Base-by-base conservation (phyloP, 2,797 vertebrate genomes). In the Muscicapa striata region DNA sequence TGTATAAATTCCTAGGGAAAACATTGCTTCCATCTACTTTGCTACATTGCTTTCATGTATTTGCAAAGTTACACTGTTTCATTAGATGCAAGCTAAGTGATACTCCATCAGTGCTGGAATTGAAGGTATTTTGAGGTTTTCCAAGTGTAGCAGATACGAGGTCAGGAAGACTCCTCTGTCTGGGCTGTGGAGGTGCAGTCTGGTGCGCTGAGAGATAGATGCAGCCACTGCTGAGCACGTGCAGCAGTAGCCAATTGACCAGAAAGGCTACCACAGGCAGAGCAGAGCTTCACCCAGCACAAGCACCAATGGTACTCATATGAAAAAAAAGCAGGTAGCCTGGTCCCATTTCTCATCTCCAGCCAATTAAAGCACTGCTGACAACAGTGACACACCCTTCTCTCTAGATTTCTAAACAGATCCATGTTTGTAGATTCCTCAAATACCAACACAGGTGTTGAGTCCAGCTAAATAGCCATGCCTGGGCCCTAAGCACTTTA, bases 241-340 rank as follows among this genome's bases (percentile, higher is more conserved):
- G 1, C 48, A 62, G n/a, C 51, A 17, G 9, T 45, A 45, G 51
- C 23, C 32, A 70, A 1, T 34, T 89, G 81, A 20, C n/a, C 57
- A 40, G 41, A 45, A 83, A 52, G 51, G 38, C 38, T 66, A 5
- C 55, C 38, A 5, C 52, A 30, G 78, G 38, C 34, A 51, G 38
- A 87, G 54, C 32, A 61, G 38, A 52, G 41, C 73, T 58, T 40
- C 34, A 59, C 51, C 45, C 15, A 12, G 14, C 1, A 0, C 49
- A 34, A 38, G 6, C 34, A 51, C 32, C 22, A 36, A 1, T 1
- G 2, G 10, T 0, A 0, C 13, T 85, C 12, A 3, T 24, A 18
- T 7, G 11, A 75, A 19, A 66, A 34, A 46, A 62, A 75, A 40
- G 5, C 36, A 54, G 46, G 3, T 24, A 70, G 48, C 21, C 36